Percentiles rank a stretch among this genome's conserved stretches.
Evolutionary conservation across 1,140 invertebrate genomes (phyloP).

Genomic region (Dryas iulia): DNA sequence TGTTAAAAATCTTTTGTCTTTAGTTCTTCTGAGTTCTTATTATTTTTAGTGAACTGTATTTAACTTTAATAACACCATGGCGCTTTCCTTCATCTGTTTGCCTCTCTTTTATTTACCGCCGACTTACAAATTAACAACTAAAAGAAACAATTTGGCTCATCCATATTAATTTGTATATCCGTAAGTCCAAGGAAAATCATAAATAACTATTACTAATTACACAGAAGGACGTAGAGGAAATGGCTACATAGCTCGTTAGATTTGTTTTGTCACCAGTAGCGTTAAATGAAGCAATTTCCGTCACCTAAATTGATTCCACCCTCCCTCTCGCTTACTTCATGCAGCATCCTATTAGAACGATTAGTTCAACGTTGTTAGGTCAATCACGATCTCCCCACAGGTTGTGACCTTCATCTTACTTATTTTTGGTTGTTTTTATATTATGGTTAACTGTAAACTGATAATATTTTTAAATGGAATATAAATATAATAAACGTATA

Average conservation of each 20-base stretch:
- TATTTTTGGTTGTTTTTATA: background rate
- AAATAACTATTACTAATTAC: constrained; percentile 8
- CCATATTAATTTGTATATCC: background rate
- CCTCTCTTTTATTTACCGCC: too few species aligned
- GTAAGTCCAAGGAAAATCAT: background rate
- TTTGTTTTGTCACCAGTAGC: constrained; percentile 48
- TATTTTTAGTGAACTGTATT: too few species aligned
- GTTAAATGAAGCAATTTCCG: constrained; percentile 63
- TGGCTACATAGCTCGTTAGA: constrained; percentile 30
- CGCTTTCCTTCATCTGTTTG: too few species aligned
- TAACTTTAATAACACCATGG: too few species aligned
- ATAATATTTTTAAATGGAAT: too few species aligned
- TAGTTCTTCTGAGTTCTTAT: too few species aligned
- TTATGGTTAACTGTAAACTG: background rate
- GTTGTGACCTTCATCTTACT: constrained; percentile 9
- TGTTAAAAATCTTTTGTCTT: too few species aligned
- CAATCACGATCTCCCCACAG: constrained; percentile 24
- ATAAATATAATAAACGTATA: too few species aligned
- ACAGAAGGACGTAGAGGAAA: constrained; percentile 28
- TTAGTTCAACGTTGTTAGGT: constrained; percentile 32
- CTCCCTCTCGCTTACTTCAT: constrained; percentile 27
- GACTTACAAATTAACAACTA: too few species aligned
- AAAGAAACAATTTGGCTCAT: background rate
- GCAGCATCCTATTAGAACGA: constrained; percentile 41
- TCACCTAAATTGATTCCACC: constrained; percentile 52